Conservation (phyloP, 2,113 vertebrate genomes). For the Ictidomys tridecemlineatus region DNA sequence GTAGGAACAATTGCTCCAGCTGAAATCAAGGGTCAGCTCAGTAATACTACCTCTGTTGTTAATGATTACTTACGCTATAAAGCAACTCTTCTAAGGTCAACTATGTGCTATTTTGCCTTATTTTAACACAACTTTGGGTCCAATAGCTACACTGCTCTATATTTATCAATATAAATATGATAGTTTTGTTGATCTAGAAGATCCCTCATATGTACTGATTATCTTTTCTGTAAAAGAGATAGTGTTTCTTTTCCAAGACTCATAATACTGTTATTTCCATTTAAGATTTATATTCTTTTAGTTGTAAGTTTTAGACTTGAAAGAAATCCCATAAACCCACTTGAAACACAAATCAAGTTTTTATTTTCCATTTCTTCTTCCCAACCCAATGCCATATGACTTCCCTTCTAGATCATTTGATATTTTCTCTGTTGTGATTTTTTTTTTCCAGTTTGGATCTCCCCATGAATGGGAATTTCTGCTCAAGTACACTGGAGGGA, state of each 20-base stretch:
- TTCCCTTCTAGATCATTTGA: neutral
- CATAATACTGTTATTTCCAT: neutral
- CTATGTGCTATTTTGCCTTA: neutral
- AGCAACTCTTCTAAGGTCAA: neutral
- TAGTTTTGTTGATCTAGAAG: neutral
- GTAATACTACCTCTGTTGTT: too few relatives aligned
- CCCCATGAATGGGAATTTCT: conserved; percentile 16
- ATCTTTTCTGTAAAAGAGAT: neutral
- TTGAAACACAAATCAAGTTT: conserved; percentile 3
- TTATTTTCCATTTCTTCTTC: conserved; percentile 31
- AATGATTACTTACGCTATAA: neutral
- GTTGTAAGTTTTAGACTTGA: conserved; percentile 51
- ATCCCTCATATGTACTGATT: neutral
- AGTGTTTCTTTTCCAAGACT: conserved; percentile 15
- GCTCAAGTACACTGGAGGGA: neutral
- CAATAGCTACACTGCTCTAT: neutral
- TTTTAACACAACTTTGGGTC: neutral
- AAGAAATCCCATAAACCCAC: conserved; percentile 49
- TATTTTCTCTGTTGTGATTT: neutral
- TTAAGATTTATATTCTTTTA: conserved; percentile 25
- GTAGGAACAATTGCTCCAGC: neutral
- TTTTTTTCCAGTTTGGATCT: conserved; percentile 1
- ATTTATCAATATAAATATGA: neutral
- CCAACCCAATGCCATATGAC: neutral
- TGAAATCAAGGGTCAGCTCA: neutral